These are phyloP conservation scores for Nasonia longicornis DNA, from an alignment of 1,140 invertebrate species.

Conservation along the genomic window DNA sequence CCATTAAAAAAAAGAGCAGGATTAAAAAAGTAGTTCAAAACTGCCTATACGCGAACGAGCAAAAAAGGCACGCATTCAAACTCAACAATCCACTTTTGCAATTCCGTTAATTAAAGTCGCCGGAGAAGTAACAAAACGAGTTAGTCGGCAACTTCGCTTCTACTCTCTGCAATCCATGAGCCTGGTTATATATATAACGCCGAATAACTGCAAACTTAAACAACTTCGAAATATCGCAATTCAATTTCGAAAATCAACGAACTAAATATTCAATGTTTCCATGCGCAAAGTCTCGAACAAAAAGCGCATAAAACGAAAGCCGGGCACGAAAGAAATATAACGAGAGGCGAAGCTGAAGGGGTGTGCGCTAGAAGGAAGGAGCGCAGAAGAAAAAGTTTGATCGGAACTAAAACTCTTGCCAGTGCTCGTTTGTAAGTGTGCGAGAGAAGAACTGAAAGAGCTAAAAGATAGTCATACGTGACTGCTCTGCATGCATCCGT, in stretches of 20 bases:
- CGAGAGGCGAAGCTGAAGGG: background rate
- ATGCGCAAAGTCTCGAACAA: conserved; percentile 43
- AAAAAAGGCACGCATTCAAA: conserved; percentile 35
- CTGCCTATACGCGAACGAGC: background rate
- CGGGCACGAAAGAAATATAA: conserved; percentile 34
- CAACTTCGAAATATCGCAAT: conserved; percentile 46
- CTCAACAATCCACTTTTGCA: conserved; percentile 44
- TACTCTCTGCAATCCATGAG: background rate
- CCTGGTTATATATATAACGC: conserved; percentile 33
- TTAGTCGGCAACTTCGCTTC: conserved; percentile 38
- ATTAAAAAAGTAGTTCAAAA: background rate
- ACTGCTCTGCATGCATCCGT: background rate
- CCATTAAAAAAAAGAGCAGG: too few relatives aligned
- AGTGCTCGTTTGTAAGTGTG: background rate
- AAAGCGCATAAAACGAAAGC: conserved; percentile 25
- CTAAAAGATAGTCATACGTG: conserved; percentile 16
- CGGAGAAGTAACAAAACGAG: conserved; percentile 44
- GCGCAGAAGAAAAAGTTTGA: conserved; percentile 33
- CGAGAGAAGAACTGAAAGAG: background rate
- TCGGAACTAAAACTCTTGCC: conserved; percentile 31
- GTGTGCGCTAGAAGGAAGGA: background rate
- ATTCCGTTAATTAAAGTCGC: conserved; percentile 45
- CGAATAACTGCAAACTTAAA: conserved; percentile 46
- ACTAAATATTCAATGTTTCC: conserved; percentile 47
- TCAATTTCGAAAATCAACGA: conserved; percentile 47